Conservation (phyloP, 2,888 invertebrate genomes). For the Apodemia mormo region DNA sequence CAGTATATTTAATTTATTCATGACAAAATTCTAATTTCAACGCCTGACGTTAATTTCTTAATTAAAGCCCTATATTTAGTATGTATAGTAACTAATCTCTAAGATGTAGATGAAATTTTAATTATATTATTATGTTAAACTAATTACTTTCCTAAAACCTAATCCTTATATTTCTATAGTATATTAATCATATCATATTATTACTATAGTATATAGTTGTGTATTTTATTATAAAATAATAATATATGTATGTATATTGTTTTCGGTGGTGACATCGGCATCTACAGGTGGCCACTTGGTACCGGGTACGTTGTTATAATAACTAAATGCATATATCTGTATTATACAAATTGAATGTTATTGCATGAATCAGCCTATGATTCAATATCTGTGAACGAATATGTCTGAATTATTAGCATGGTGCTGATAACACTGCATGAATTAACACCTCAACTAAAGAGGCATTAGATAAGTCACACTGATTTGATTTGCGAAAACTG, state of each 20-base stretch:
- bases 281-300: conserved; percentile 94
- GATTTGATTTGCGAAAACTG: neutral
- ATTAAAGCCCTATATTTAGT: no score
- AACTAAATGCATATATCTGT: conserved; percentile 45
- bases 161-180: neutral
- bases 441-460: conserved; percentile 9
- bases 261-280: conserved; percentile 76
- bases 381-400: conserved; percentile 33
- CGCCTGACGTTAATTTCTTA: no score
- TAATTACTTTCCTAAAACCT: no score
- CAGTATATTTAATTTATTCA: no score
- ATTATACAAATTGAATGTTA: conserved; percentile 36
- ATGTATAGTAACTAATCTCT: no score
- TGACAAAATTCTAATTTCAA: no score
- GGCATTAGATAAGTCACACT: conserved; percentile 13
- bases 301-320: conserved; percentile 88
- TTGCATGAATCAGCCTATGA: conserved; percentile 52
- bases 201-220: neutral
- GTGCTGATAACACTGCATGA: conserved; percentile 15
- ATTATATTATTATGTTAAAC: no score
- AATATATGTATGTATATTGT: conserved; percentile 71
- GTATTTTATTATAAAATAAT: conserved; percentile 37
- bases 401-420: conserved; percentile 2
- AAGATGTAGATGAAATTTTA: no score
- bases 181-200: neutral